Conservation (phyloP, 2,888 invertebrate species). For the Lithophane leautieri region DNA sequence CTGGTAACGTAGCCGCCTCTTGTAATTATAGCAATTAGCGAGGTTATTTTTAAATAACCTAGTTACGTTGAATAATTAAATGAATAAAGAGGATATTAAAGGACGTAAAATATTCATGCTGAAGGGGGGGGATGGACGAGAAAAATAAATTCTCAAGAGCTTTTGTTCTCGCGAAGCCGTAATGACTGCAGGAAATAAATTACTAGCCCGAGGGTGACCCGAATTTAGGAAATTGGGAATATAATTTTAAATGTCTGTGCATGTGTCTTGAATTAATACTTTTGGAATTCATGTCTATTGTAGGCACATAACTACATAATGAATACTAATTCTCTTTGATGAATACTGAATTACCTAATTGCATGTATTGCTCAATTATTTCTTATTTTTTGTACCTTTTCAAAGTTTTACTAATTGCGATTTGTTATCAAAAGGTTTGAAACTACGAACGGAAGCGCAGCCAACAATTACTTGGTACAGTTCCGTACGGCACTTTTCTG, state of each 20-base stretch:
- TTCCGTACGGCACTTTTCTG: constrained; percentile 46
- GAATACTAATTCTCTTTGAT: no score
- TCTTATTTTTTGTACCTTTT: constrained; percentile 7
- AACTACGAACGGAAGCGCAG: constrained; percentile 69
- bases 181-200: constrained; percentile 58
- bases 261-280: neutral
- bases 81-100: constrained; percentile 46
- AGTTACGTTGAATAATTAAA: constrained; percentile 53
- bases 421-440: constrained; percentile 57
- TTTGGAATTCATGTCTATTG: neutral
- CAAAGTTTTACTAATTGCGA: constrained; percentile 50
- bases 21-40: constrained; percentile 43
- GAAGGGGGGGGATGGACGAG: constrained; percentile 31
- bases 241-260: neutral
- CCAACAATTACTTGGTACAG: constrained; percentile 69
- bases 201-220: constrained; percentile 9
- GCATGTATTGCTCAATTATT: constrained; percentile 34
- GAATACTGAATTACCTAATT: constrained; percentile 24
- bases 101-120: constrained; percentile 48
- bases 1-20: constrained; percentile 26
- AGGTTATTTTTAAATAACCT: constrained; percentile 40
- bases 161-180: constrained; percentile 49
- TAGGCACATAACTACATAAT: neutral
- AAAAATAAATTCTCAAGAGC: constrained; percentile 54
- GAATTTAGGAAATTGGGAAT: constrained; percentile 39